A percentile compares a stretch with the other conserved stretches of the same genome.
Conservation (phyloP, 2,888 invertebrate species). For the Candidula unifasciata region DNA sequence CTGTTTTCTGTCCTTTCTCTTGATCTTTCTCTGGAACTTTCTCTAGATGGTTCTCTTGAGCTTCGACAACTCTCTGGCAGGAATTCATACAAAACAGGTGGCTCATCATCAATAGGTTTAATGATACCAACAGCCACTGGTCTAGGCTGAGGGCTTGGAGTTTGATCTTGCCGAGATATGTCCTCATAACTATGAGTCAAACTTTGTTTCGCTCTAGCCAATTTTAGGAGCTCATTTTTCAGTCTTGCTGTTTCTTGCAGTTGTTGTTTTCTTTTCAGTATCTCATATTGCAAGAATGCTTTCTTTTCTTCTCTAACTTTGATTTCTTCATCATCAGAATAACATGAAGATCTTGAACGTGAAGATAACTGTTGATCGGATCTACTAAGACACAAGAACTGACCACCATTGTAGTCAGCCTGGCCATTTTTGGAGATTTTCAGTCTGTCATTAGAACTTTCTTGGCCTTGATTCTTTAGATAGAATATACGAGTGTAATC, state of each 20-base stretch:
- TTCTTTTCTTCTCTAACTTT: slow-evolving; percentile 81
- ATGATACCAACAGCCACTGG: slow-evolving; percentile 68
- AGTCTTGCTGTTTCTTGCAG: slow-evolving; percentile 81
- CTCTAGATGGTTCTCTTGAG: slow-evolving; percentile 14
- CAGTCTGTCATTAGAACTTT: slow-evolving; percentile 59
- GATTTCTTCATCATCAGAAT: slow-evolving; percentile 79
- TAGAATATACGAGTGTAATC: slow-evolving; percentile 30
- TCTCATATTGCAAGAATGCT: slow-evolving; percentile 82
- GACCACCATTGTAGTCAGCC: slow-evolving; percentile 14
- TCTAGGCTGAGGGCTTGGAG: slow-evolving; percentile 42
- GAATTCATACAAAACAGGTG: neutral
- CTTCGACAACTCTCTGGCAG: neutral
- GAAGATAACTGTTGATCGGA: slow-evolving; percentile 59
- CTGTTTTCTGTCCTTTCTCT: slow-evolving; percentile 4
- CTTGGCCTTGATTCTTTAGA: slow-evolving; percentile 24
- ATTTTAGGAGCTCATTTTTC: slow-evolving; percentile 79
- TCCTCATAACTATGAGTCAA: slow-evolving; percentile 72
- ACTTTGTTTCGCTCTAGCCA: slow-evolving; percentile 67
- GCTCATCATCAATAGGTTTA: slow-evolving; percentile 74
- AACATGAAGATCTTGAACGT: slow-evolving; percentile 55
- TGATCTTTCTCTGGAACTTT: slow-evolving; percentile 38
- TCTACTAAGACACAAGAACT: slow-evolving; percentile 56
- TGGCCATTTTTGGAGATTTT: slow-evolving; percentile 42
- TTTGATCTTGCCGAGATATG: slow-evolving; percentile 62
- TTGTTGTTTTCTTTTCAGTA: slow-evolving; percentile 82